phyloP scores from a whole-genome alignment of 2,888 invertebrate genomes.

The Pollenia amentaria region DNA sequence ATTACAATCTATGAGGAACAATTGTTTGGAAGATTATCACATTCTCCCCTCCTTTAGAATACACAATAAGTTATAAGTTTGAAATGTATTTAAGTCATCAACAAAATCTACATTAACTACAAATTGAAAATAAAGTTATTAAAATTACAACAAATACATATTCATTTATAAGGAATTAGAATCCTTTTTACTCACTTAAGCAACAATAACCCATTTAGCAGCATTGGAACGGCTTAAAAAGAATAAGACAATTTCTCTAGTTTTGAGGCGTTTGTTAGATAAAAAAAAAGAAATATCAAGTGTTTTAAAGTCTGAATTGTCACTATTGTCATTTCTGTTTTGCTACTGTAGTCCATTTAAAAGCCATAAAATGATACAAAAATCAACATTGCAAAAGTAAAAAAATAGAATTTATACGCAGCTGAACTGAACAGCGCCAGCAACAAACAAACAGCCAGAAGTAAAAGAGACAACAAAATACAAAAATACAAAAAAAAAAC shows the following conservation, averaged over 20 bases:
- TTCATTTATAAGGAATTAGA: constrained; percentile 4
- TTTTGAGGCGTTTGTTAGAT: constrained; percentile 21
- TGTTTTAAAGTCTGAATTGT: constrained; percentile 19
- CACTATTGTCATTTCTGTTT: constrained; percentile 27
- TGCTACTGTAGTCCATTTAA: constrained; percentile 53
- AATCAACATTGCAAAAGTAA: constrained; percentile 35
- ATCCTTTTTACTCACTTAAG: neutral
- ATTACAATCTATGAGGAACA: constrained; percentile 72
- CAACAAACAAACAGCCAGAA: constrained; percentile 39
- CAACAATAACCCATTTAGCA: constrained; percentile 30
- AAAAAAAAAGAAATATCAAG: neutral
- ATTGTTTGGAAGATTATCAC: constrained; percentile 66
- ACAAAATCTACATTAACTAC: constrained; percentile 7
- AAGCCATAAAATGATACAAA: constrained; percentile 52
- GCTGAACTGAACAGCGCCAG: constrained; percentile 11
- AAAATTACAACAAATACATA: constrained; percentile 7
- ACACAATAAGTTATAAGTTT: constrained; percentile 18
- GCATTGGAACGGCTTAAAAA: neutral
- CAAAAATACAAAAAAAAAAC: neutral
- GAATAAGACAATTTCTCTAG: constrained; percentile 32
- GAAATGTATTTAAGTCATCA: constrained; percentile 42
- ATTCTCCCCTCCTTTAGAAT: neutral
- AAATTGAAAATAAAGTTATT: constrained; percentile 56
- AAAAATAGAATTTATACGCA: constrained; percentile 25
- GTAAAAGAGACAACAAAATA: neutral